phyloP scores from a whole-genome alignment of 2,113 vertebrate species.

The Antigone vipio region DNA sequence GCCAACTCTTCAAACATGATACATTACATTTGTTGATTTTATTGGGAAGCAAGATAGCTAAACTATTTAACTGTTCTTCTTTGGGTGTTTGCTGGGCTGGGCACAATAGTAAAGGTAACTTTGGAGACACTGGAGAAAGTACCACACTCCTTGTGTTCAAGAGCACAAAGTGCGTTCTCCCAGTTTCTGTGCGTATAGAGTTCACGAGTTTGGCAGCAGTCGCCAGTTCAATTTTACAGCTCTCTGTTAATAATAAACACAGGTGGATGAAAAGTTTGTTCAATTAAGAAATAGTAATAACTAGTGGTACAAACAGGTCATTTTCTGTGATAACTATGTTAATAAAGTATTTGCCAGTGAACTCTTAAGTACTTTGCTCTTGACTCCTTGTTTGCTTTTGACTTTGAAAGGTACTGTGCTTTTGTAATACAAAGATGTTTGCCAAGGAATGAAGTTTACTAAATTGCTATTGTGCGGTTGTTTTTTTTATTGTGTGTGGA shows the following conservation, averaged over 20 bases:
- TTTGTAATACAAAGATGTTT: neutral
- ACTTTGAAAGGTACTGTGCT: neutral
- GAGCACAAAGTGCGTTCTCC: neutral
- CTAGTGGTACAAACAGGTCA: neutral
- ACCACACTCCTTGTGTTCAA: neutral
- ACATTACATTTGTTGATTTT: neutral
- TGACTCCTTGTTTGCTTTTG: constrained; percentile 26
- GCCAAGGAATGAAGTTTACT: neutral
- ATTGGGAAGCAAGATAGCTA: neutral
- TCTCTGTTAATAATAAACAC: neutral
- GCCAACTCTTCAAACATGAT: neutral
- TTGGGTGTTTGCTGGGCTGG: neutral
- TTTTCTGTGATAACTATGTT: neutral
- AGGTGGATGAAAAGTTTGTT: neutral
- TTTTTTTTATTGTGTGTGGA: neutral
- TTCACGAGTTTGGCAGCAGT: neutral
- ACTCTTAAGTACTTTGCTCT: neutral
- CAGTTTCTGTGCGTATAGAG: neutral
- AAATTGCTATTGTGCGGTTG: neutral
- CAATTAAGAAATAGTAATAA: neutral
- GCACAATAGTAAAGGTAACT: neutral
- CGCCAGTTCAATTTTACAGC: neutral
- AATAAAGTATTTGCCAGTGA: neutral
- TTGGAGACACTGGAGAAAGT: neutral
- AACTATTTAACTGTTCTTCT: neutral